Evolutionary conservation across 2,797 vertebrate genomes (phyloP).

Genomic region (Enteromius viviparus): DNA sequence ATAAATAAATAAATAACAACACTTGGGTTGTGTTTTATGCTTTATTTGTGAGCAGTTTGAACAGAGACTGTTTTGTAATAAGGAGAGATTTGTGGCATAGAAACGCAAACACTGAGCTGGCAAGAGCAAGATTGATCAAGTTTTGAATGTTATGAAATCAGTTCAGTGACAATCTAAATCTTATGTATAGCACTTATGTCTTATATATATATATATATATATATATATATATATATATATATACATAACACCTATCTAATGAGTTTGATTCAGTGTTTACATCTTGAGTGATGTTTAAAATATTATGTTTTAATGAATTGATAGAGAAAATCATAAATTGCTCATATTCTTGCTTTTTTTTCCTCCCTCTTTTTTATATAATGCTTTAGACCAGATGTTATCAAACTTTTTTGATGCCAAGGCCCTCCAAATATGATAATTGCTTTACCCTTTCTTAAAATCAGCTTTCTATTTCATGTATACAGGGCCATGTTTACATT

Average conservation of each 20-base stretch:
- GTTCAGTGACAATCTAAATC: neutral
- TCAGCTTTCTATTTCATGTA: neutral
- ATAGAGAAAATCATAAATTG: neutral
- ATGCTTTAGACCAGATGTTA: neutral
- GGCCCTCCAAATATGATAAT: neutral
- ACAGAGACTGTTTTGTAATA: conserved; percentile 55
- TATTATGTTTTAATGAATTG: neutral
- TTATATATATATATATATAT: no score
- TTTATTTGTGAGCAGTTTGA: conserved; percentile 70
- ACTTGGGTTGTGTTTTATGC: conserved; percentile 52
- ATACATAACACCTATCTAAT: neutral
- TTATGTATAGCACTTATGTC: neutral
- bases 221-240: no score
- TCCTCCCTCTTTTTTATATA: neutral
- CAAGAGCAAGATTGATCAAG: conserved; percentile 15
- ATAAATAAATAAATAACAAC: neutral
- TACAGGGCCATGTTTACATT: neutral
- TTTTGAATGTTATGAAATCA: conserved; percentile 13
- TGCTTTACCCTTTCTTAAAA: neutral
- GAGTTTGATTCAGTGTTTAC: neutral
- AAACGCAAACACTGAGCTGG: conserved; percentile 11
- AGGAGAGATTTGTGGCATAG: conserved; percentile 13
- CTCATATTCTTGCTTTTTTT: neutral
- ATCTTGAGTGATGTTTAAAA: neutral
- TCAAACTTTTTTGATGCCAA: conserved; percentile 10